These are phyloP conservation scores for Ciconia stormi DNA, from an alignment of 2,113 vertebrate species.

Conservation along the genomic window DNA sequence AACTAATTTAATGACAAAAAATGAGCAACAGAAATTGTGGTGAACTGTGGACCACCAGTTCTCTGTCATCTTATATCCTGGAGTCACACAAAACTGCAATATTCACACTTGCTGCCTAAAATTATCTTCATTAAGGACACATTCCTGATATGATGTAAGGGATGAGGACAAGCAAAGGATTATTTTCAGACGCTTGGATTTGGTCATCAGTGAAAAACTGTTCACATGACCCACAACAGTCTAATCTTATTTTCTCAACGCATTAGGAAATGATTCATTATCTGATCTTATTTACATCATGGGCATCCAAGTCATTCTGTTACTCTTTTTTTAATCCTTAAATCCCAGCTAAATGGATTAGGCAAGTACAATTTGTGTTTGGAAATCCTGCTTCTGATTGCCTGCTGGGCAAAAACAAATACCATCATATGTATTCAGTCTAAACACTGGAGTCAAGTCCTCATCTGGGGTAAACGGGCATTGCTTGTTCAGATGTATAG, in stretches of 20 bases:
- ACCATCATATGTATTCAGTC: neutral
- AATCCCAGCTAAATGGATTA: constrained; percentile 67
- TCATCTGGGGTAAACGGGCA: neutral
- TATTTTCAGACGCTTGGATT: constrained; percentile 24
- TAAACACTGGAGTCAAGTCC: neutral
- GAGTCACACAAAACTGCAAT: neutral
- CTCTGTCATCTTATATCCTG: neutral
- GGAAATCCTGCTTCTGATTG: constrained; percentile 36
- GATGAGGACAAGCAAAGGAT: constrained; percentile 3
- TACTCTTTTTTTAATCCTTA: constrained; percentile 61
- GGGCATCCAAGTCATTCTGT: constrained; percentile 37
- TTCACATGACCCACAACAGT: constrained; percentile 40
- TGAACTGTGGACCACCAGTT: neutral
- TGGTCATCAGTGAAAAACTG: constrained; percentile 26
- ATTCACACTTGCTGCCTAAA: neutral
- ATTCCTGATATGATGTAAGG: neutral
- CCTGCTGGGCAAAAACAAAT: constrained; percentile 35
- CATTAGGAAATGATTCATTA: constrained; percentile 67
- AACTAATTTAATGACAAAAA: neutral
- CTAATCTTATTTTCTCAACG: constrained; percentile 59
- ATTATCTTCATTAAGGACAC: neutral
- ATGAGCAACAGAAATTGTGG: neutral
- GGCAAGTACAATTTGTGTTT: constrained; percentile 21
- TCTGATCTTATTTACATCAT: constrained; percentile 69
- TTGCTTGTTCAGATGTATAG: neutral